These are phyloP conservation scores for Eriosoma lanigerum DNA, from an alignment of 1,140 invertebrate genomes.

Conservation along the genomic window DNA sequence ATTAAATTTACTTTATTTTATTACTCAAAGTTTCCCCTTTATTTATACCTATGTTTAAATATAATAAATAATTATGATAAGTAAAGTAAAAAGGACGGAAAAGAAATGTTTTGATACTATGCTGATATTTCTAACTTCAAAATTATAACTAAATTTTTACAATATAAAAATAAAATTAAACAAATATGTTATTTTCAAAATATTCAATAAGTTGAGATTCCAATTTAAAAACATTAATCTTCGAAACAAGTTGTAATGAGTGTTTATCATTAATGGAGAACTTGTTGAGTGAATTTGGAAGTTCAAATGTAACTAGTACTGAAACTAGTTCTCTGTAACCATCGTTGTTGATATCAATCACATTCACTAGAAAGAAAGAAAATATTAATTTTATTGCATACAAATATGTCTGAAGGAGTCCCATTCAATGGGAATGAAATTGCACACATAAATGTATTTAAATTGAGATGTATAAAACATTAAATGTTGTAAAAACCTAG, in stretches of 20 bases:
- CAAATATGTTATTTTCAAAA: conserved; percentile 18
- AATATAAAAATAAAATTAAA: background rate
- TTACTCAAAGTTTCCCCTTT: too few relatives aligned
- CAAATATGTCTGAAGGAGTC: too few relatives aligned
- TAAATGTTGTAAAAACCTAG: background rate
- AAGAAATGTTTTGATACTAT: too few relatives aligned
- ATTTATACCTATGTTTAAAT: too few relatives aligned
- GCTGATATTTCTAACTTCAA: too few relatives aligned
- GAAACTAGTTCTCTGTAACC: conserved; percentile 35
- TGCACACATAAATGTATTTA: too few relatives aligned
- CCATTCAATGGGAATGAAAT: too few relatives aligned
- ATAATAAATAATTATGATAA: too few relatives aligned
- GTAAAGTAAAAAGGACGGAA: too few relatives aligned
- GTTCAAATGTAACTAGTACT: conserved; percentile 6
- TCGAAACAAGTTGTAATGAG: conserved; percentile 22
- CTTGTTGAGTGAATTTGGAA: background rate
- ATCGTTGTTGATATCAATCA: conserved; percentile 27
- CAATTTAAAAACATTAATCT: conserved; percentile 23
- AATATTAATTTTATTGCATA: background rate
- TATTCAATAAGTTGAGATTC: background rate
- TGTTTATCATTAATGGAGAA: conserved; percentile 15
- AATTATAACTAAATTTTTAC: background rate
- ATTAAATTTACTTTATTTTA: too few relatives aligned
- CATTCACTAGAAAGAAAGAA: conserved; percentile 12
- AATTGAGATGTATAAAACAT: too few relatives aligned